Evolutionary conservation across 2,797 vertebrate genomes (phyloP).

Genomic region (Semotilus atromaculatus): DNA sequence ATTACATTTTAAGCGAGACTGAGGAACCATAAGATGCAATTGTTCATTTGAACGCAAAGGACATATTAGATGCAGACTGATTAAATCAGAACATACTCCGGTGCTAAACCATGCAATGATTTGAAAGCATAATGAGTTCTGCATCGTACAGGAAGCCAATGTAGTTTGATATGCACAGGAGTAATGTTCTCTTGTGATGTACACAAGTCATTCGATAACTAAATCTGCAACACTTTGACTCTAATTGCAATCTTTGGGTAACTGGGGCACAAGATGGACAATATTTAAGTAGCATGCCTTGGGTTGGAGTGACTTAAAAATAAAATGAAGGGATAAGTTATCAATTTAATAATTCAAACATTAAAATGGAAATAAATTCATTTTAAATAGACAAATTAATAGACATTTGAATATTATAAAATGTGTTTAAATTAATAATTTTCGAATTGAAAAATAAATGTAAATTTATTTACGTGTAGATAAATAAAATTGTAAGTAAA

Average conservation of each 20-base stretch:
- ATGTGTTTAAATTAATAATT: neutral
- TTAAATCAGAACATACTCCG: no score
- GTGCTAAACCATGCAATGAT: no score
- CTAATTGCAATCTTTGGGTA: neutral
- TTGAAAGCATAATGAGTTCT: no score
- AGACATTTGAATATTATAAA: neutral
- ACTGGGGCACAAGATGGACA: neutral
- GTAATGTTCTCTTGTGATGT: neutral
- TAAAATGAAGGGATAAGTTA: neutral
- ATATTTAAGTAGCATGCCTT: neutral
- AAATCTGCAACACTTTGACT: neutral
- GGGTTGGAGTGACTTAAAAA: neutral
- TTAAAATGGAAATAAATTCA: neutral
- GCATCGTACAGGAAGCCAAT: no score
- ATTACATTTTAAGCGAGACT: no score
- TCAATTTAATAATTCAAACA: neutral
- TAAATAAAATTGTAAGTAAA: neutral
- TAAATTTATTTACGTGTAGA: neutral
- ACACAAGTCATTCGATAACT: no score
- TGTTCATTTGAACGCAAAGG: no score
- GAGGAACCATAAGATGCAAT: no score
- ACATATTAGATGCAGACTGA: no score
- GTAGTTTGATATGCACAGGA: no score
- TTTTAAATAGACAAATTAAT: neutral
- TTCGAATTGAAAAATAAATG: neutral